Percentiles rank a stretch among this genome's conserved stretches.
Conservation (phyloP, 2,888 invertebrate genomes). For the Danaus chrysippus region DNA sequence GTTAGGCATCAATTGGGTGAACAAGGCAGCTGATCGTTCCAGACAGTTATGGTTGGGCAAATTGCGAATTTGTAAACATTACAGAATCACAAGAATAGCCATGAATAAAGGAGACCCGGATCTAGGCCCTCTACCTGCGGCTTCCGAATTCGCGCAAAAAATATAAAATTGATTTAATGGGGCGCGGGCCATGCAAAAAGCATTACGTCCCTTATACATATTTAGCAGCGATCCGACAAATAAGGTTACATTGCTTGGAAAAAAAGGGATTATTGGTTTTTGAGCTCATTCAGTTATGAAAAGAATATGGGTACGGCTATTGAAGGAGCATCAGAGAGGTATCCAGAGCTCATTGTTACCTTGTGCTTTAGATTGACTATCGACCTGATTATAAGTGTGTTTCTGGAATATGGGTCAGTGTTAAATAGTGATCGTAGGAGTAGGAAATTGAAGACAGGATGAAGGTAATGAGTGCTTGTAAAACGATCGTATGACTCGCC, state of each 20-base stretch:
- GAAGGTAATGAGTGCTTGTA: constrained; percentile 54
- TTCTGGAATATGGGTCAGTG: constrained; percentile 67
- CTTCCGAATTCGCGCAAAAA: constrained; percentile 76
- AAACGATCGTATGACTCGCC: constrained; percentile 38
- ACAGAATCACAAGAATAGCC: constrained; percentile 57
- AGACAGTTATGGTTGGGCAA: constrained; percentile 71
- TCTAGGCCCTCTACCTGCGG: constrained; percentile 75
- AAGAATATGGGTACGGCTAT: constrained; percentile 31
- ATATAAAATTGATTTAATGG: constrained; percentile 69
- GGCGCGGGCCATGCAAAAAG: constrained; percentile 63
- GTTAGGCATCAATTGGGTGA: constrained; percentile 55
- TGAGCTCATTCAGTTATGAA: constrained; percentile 31
- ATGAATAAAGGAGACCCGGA: constrained; percentile 68
- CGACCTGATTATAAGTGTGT: constrained; percentile 53
- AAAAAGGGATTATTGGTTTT: constrained; percentile 66
- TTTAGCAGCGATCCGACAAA: constrained; percentile 68
- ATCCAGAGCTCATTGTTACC: constrained; percentile 44
- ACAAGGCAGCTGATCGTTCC: constrained; percentile 65
- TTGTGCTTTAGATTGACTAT: constrained; percentile 55
- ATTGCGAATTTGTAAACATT: constrained; percentile 75
- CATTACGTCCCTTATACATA: constrained; percentile 68
- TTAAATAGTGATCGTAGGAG: constrained; percentile 45
- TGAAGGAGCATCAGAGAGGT: constrained; percentile 32
- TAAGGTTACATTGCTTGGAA: constrained; percentile 69
- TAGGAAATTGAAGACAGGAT: constrained; percentile 57